These are phyloP conservation scores for Tetheella fluctuosa DNA, from an alignment of 2,888 invertebrate genomes.

Conservation along the genomic window DNA sequence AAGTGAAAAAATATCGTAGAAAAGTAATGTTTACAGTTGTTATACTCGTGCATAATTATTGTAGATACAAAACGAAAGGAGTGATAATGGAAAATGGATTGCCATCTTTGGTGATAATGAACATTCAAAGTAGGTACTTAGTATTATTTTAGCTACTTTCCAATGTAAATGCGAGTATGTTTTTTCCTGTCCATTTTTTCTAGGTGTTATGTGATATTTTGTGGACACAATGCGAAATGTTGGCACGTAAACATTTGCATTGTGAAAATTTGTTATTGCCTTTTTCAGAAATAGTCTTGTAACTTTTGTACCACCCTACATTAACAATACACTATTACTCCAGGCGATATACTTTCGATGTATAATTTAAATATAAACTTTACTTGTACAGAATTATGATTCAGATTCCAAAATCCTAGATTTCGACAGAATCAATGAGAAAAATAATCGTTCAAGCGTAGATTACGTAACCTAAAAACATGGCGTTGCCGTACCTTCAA, in stretches of 20 bases:
- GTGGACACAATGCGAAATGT: conserved; percentile 25
- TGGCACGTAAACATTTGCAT: neutral
- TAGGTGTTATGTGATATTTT: conserved; percentile 23
- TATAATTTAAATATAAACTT: too few species aligned
- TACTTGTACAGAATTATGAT: too few species aligned
- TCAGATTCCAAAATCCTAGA: neutral
- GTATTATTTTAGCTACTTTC: conserved; percentile 61
- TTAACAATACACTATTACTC: too few species aligned
- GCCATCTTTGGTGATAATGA: conserved; percentile 58
- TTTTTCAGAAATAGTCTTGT: too few species aligned
- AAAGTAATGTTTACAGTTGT: conserved; percentile 1
- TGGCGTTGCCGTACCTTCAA: neutral
- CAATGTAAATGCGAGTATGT: conserved; percentile 48
- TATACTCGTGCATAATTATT: conserved; percentile 6
- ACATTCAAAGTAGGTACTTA: conserved; percentile 61
- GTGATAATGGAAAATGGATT: conserved; percentile 62
- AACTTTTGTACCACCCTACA: too few species aligned
- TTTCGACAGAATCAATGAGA: neutral
- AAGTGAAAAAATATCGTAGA: neutral
- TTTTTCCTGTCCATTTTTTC: conserved; percentile 34
- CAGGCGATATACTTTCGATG: too few species aligned
- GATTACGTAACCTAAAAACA: conserved; percentile 4
- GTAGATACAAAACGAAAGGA: conserved; percentile 47
- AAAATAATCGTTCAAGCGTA: neutral
- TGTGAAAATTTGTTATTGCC: too few species aligned